Evolutionary conservation across 1,140 invertebrate genomes (phyloP).

Genomic region (Papilio aristodemus): DNA sequence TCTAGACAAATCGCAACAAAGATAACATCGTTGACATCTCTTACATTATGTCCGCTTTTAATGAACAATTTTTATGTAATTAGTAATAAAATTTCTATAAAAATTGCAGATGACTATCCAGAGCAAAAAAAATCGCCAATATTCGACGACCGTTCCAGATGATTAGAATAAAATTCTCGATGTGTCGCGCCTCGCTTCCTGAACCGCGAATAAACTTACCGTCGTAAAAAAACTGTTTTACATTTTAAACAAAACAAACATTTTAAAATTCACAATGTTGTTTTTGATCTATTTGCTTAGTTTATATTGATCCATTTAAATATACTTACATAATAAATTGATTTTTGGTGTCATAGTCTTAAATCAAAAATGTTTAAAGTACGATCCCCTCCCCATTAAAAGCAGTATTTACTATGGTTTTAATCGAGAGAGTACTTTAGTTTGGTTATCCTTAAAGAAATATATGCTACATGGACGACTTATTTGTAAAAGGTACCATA

Average conservation of each 20-base stretch:
- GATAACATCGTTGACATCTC: too few species aligned
- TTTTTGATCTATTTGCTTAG: background rate
- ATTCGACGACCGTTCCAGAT: background rate
- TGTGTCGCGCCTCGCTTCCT: conserved; percentile 13
- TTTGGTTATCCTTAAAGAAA: too few species aligned
- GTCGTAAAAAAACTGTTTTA: background rate
- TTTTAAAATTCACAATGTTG: background rate
- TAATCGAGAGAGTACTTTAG: too few species aligned
- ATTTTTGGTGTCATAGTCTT: too few species aligned
- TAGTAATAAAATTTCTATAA: background rate
- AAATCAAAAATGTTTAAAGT: too few species aligned
- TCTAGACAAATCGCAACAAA: background rate
- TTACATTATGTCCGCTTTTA: too few species aligned
- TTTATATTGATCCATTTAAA: background rate
- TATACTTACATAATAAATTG: too few species aligned
- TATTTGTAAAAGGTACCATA: too few species aligned
- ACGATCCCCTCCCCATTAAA: too few species aligned
- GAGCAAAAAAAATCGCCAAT: background rate
- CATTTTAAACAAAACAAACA: conserved; percentile 17
- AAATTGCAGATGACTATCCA: background rate
- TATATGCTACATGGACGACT: too few species aligned
- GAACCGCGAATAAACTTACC: background rate
- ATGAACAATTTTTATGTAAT: too few species aligned
- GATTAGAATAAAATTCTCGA: conserved; percentile 16
- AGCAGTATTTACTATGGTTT: too few species aligned